Evolutionary conservation across 1,140 invertebrate genomes (phyloP), one percentile per base, ranked within the genome.

Genomic region (Pinna nobilis): DNA sequence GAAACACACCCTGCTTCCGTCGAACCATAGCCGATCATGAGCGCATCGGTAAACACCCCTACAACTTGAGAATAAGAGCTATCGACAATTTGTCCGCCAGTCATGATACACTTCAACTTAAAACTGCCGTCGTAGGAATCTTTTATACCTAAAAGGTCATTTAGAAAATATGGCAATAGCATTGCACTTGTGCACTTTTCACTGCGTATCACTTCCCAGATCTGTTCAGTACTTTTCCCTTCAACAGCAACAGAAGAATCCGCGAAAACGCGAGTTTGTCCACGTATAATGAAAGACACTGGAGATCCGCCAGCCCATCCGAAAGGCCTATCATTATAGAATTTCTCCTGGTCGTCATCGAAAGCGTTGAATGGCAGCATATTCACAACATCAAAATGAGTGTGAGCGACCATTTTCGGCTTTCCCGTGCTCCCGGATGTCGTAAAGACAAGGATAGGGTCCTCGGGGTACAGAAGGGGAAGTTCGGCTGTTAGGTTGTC

Each of bases 291-390:
- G n/a, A 61, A 39, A 3, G 37, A 32, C 15, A 70, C 25, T 6
- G 75, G 75, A 25, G 61, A 69, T 1, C 75, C 75, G 0, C 75
- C 75, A 0, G 60, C 39, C 75, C 70, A 77, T 18, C 37, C 41
- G 35, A 76, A 76, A 9, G 74, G 74, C 18, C 74, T 33, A 39
- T 76, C 74, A 30, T 72, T 71, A 57, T 61, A 68, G 3, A 30
- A 28, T 37, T 64, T 53, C 1, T 28, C 25, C 2, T 15, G 13
- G 25, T n/a, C 23, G 1, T 23, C 35, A 4, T 39, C 44, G 4
- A 11, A 15, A 33, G 25, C n/a, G 9, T 44, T 9, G n/a, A 9
- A 13, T 18, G 25, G 25, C 9, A 13, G 11, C 33, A 23, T 13
- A 20, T 30, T 51, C 1, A 51, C 3, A 13, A 37, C 5, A 0